Evolutionary conservation across 1,140 invertebrate genomes (phyloP), one percentile per base, ranked within the genome.

Genomic region (Diorhabda sublineata): DNA sequence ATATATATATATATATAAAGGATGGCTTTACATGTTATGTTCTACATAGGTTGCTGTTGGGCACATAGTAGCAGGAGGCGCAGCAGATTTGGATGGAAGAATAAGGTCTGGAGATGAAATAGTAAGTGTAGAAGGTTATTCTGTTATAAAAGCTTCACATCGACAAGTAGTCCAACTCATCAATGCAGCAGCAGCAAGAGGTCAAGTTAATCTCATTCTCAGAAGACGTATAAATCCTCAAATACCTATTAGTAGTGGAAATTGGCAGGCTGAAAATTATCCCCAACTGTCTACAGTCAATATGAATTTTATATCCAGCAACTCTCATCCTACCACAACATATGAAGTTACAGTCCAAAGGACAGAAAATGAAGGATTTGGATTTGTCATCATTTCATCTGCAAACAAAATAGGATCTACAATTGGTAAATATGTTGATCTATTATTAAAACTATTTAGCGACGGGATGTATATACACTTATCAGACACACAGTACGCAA

Each of bases 351-450:
- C 92, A 6, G 92, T 99, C 0, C 92, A 89, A 56, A 86, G 97
- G 64, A 89, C 90, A 79, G 95, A 98, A 75, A 94, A 91, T 68
- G 97, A 99, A 84, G 97, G 97, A 6, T 99, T 99, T 83, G 98
- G 97, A 26, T 99, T 99, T 83, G 96, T 99, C 41, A 98, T 99
- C 64, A 98, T 99, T 74, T 98, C 97, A 0, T 98, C 96, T 7
- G 92, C 96, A 2, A 96, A 96, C 73, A 94, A 93, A 84, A 89
- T 92, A 68, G 94, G 94, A 45, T 94, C 94, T 2, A 96, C 95
- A 45, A 98, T 98, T 78, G 96, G 96, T 91, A 87, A 86, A 26
- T 26, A 26, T 26, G 26, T 26, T 26, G 26, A 26, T 26, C 26
- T 26, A 26, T 26, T 26, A 26, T 26, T 26, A 26, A 26, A 26